Conservation (phyloP, 2,797 vertebrate genomes). For the Tangara arthus region DNA sequence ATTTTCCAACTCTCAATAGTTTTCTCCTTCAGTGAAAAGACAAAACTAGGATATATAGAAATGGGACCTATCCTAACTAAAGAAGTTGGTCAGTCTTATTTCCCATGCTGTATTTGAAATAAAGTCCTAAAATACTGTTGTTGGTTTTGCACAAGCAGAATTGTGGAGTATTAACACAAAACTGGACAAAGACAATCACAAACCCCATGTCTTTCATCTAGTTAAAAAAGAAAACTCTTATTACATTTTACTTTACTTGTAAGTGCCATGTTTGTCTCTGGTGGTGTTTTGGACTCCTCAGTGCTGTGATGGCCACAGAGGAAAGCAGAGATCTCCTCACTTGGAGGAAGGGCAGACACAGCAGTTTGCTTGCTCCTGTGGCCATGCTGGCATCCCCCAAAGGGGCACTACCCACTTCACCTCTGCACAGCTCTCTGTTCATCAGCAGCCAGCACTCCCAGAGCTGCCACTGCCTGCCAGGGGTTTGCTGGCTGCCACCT, state of each 20-base stretch:
- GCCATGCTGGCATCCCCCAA: background rate
- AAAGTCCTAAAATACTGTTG: background rate
- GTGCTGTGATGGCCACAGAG: background rate
- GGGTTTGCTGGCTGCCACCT: background rate
- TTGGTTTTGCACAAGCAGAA: background rate
- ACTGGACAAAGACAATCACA: background rate
- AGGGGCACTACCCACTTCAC: background rate
- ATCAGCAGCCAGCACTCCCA: background rate
- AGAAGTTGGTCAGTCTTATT: background rate
- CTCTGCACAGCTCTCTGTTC: background rate
- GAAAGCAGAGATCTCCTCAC: background rate
- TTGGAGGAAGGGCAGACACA: background rate
- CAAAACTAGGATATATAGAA: background rate
- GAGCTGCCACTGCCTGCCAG: background rate
- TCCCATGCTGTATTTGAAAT: background rate
- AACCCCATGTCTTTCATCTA: background rate
- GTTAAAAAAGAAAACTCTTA: background rate
- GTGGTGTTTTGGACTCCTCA: background rate
- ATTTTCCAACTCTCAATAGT: background rate
- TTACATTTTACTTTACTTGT: background rate
- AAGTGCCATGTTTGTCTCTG: background rate
- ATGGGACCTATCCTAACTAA: background rate
- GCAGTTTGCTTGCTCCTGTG: fast-evolving
- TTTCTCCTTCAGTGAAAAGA: background rate
- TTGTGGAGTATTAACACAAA: background rate